Evolutionary conservation across 2,797 vertebrate species (phyloP).

Genomic region (Masticophis lateralis): DNA sequence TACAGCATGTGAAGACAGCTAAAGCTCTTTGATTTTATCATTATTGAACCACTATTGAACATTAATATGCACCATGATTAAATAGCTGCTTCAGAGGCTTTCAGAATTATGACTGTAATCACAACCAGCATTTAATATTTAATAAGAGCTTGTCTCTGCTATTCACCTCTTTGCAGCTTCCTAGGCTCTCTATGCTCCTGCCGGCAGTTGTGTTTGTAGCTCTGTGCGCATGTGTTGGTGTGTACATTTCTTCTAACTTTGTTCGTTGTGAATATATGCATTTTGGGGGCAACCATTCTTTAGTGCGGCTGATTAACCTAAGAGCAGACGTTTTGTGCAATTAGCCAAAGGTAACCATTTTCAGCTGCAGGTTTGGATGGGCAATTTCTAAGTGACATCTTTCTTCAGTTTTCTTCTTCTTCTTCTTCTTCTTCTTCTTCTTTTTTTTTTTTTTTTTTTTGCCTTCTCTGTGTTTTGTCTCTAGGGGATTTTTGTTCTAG

Average conservation of each 20-base stretch:
- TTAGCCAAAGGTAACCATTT: conserved; percentile 21
- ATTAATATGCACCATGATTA: conserved; percentile 60
- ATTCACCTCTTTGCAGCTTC: conserved; percentile 52
- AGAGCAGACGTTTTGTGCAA: not conserved
- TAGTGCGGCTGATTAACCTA: conserved; percentile 38
- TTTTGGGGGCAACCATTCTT: conserved; percentile 32
- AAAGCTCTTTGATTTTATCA: conserved; percentile 48
- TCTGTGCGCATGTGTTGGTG: not conserved
- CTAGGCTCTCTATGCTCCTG: conserved; percentile 35
- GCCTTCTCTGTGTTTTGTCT: conserved; percentile 44
- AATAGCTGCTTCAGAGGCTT: conserved; percentile 49
- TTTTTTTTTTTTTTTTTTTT: not conserved
- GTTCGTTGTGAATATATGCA: conserved; percentile 54
- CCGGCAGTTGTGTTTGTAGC: conserved; percentile 5
- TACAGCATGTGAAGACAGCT: conserved; percentile 37
- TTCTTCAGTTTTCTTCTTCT: not conserved
- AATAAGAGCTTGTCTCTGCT: conserved; percentile 52
- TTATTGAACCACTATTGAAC: conserved; percentile 43
- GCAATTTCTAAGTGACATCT: conserved; percentile 36
- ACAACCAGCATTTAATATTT: conserved; percentile 68
- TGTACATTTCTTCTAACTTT: conserved; percentile 40
- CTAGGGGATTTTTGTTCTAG: conserved; percentile 81
- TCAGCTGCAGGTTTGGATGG: conserved; percentile 15
- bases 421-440: too few species aligned
- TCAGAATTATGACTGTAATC: conserved; percentile 69